A percentile compares a stretch with the other conserved stretches of the same genome.
Evolutionary conservation across 2,113 vertebrate species (phyloP).

Genomic region (Vimba vimba): DNA sequence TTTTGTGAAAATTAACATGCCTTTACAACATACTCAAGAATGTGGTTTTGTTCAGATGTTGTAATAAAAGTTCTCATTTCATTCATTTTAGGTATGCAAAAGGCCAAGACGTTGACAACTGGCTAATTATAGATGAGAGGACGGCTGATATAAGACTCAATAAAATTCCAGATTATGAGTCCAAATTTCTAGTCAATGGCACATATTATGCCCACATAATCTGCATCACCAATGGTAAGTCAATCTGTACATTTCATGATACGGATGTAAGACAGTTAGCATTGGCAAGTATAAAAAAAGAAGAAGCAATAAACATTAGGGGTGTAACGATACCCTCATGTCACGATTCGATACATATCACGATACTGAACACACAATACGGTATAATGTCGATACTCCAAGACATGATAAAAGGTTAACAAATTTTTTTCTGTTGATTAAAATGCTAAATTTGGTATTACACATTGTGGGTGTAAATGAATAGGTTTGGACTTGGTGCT

Average conservation of each 20-base stretch:
- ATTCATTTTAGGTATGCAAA: constrained; percentile 82
- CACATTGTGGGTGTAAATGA: too few species aligned
- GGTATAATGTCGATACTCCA: too few species aligned
- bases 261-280: not conserved
- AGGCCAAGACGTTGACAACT: constrained; percentile 78
- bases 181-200: constrained; percentile 77
- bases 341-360: too few species aligned
- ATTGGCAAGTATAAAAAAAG: not conserved
- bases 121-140: constrained; percentile 82
- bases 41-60: not conserved
- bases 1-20: too few species aligned
- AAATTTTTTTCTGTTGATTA: too few species aligned
- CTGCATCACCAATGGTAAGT: constrained; percentile 82
- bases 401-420: too few species aligned
- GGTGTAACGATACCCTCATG: too few species aligned
- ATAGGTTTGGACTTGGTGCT: too few species aligned
- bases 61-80: not conserved
- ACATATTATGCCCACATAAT: constrained; percentile 84
- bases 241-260: not conserved
- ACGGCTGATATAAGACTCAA: constrained; percentile 86
- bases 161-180: constrained; percentile 82
- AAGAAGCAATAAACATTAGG: too few species aligned
- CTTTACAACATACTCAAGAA: not conserved
- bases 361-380: too few species aligned
- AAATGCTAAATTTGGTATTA: too few species aligned